These are phyloP conservation scores for Hoplias malabaricus DNA, from an alignment of 2,113 vertebrate genomes.

Conservation along the genomic window DNA sequence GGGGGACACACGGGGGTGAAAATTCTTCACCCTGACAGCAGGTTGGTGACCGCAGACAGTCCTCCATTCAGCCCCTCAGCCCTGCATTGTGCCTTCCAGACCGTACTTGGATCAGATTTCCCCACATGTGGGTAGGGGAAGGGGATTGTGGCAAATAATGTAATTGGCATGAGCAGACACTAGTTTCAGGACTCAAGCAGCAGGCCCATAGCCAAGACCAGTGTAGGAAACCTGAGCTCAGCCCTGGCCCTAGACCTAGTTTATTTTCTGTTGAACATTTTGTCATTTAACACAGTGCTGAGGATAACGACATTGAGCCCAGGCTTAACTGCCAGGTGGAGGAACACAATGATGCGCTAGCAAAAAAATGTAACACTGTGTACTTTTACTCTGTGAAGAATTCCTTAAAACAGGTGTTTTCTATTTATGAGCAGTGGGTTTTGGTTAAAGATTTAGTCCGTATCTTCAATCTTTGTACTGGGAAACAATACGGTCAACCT, in stretches of 20 bases:
- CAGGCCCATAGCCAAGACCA: conserved; percentile 24
- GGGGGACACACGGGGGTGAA: not conserved
- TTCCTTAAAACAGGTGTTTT: not conserved
- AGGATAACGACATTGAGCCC: not conserved
- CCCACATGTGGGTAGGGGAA: conserved; percentile 17
- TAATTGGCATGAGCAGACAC: conserved; percentile 36
- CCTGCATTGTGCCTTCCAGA: conserved; percentile 14
- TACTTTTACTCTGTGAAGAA: not conserved
- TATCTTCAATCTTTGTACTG: too few relatives aligned
- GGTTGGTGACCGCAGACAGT: not conserved
- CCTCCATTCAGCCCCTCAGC: not conserved
- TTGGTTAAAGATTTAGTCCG: too few relatives aligned
- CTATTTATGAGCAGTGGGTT: too few relatives aligned
- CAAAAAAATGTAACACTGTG: not conserved
- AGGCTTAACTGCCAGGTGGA: conserved; percentile 33
- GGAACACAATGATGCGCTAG: not conserved
- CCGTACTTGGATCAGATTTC: conserved; percentile 33
- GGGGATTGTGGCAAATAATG: conserved; percentile 5
- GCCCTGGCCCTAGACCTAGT: conserved; percentile 18
- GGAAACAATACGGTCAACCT: too few relatives aligned
- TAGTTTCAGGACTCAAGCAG: conserved; percentile 32
- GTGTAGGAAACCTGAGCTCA: conserved; percentile 40
- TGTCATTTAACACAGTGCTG: not conserved
- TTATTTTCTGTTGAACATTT: conserved; percentile 38
- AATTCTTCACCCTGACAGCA: not conserved